These are phyloP conservation scores for Regulus satrapa DNA, from an alignment of 2,113 vertebrate species.

Conservation along the genomic window DNA sequence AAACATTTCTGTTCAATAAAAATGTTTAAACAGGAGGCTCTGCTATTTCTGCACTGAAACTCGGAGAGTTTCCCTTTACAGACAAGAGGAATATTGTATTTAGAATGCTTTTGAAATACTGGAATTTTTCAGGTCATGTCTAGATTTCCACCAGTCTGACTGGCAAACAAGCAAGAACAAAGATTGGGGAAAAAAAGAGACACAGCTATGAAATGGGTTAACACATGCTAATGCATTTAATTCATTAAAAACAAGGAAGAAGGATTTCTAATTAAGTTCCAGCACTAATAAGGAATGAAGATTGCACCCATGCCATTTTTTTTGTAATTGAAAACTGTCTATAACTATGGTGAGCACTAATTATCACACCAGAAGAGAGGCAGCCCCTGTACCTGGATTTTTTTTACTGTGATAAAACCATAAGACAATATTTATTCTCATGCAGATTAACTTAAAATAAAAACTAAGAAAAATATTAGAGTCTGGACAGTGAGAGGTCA, in stretches of 20 bases:
- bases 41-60: not conserved
- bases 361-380: not conserved
- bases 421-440: not conserved
- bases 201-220: not conserved
- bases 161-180: not conserved
- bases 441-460: not conserved
- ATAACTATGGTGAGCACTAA: not conserved
- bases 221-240: not conserved
- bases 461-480: not conserved
- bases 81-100: too few relatives aligned
- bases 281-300: not conserved
- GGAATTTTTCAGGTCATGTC: not conserved
- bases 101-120: not conserved
- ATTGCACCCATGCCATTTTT: not conserved
- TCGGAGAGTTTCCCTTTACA: not conserved
- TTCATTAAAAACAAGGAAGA: not conserved
- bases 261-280: not conserved
- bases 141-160: not conserved
- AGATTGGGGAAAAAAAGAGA: not conserved
- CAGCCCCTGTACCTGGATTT: not conserved
- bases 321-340: not conserved
- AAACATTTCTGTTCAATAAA: slow-evolving; percentile 2
- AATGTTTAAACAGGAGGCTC: not conserved
- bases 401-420: not conserved
- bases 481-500: not conserved